These are phyloP conservation scores for Coccyzus lansbergi DNA, from an alignment of 2,797 vertebrate species.

Conservation along the genomic window DNA sequence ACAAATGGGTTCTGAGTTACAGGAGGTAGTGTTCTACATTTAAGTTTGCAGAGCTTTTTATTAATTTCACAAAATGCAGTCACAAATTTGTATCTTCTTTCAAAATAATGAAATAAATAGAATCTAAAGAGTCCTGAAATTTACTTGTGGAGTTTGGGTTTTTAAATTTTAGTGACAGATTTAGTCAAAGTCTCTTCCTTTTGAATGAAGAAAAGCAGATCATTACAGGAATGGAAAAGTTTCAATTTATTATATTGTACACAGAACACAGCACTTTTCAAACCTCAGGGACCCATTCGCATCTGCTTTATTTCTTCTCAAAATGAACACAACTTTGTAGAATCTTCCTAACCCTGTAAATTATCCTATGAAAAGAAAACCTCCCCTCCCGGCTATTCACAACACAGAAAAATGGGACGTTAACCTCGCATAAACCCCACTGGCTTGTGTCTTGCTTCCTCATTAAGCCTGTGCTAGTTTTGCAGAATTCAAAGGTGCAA, in stretches of 20 bases:
- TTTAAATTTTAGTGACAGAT: neutral
- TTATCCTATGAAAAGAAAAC: neutral
- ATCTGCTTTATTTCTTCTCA: constrained; percentile 31
- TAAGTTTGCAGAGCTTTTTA: neutral
- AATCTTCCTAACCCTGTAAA: neutral
- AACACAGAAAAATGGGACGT: constrained; percentile 33
- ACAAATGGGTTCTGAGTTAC: neutral
- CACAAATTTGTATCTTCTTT: neutral
- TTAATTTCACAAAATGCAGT: neutral
- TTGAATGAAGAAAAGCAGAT: neutral
- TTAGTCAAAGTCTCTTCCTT: neutral
- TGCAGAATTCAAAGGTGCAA: constrained; percentile 26
- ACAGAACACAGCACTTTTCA: neutral
- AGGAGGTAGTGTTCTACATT: rapidly evolving
- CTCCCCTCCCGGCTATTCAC: neutral
- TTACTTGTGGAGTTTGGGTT: neutral
- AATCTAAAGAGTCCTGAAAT: neutral
- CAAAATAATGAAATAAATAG: neutral
- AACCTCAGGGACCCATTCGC: neutral
- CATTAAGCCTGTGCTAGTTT: constrained; percentile 16
- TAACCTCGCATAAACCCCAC: constrained; percentile 50
- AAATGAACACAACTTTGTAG: neutral
- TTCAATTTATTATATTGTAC: neutral
- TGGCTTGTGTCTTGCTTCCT: constrained; percentile 30
- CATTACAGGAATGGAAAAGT: neutral